Percentiles rank a stretch among this genome's conserved stretches.
phyloP scores from a whole-genome alignment of 2,888 invertebrate genomes.

The Aromia moschata region DNA sequence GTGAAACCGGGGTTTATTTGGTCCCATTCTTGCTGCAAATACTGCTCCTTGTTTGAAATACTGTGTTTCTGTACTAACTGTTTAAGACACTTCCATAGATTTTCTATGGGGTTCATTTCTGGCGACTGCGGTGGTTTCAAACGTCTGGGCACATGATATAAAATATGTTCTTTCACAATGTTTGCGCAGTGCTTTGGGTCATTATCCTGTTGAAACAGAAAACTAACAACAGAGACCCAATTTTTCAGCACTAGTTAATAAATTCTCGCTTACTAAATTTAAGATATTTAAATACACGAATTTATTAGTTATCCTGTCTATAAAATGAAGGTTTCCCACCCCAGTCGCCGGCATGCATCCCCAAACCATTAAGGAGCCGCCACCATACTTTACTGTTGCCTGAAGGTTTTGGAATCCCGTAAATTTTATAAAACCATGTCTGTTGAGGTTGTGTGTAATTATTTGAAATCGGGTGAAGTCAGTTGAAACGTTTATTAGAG shows the following conservation, averaged over 20 bases:
- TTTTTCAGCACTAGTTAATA: background rate
- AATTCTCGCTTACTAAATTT: background rate
- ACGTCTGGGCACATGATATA: background rate
- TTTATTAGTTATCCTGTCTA: background rate
- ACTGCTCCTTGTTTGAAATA: background rate
- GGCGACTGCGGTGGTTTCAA: background rate
- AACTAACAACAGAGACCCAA: background rate
- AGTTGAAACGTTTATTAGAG: too few species aligned
- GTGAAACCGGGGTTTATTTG: background rate
- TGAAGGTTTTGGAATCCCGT: background rate
- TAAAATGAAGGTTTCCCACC: background rate
- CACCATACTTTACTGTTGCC: background rate
- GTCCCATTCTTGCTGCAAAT: background rate
- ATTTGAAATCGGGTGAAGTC: too few species aligned
- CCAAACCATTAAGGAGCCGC: background rate
- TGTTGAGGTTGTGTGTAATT: too few species aligned
- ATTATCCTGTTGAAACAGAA: background rate
- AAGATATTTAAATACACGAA: background rate
- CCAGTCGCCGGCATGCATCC: background rate
- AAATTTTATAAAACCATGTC: too few species aligned
- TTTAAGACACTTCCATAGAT: background rate
- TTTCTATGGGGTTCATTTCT: background rate
- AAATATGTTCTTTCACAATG: background rate
- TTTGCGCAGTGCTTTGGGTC: background rate
- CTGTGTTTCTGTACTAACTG: background rate